Base-by-base conservation (phyloP, 2,113 vertebrate species). In the Brachyhypopomus gauderio region DNA sequence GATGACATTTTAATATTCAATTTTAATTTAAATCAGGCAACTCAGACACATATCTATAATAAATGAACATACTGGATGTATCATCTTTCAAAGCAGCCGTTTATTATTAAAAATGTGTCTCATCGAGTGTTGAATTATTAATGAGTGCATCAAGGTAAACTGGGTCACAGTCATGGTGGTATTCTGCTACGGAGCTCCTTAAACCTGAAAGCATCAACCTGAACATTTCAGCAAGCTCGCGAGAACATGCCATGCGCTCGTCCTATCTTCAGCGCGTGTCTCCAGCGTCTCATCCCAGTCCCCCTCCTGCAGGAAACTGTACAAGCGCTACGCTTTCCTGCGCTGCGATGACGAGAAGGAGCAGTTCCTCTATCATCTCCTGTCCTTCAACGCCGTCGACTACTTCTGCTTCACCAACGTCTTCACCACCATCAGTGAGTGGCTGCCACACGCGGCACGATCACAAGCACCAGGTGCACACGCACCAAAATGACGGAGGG, bases 401-500 rank as follows among this genome's bases (percentile, higher is more conserved):
- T 99, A 99, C 92, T 99, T 99, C 82, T 99, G 98, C 85, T 99
- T 99, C 87, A 99, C 98, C 88, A 99, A 98, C 73, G 98, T 98
- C 91, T 99, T 99, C 89, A 99, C 97, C 75, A 98, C 98, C 41
- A 95, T 99, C 92, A 91, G 98, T 99, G 92, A 97, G 98, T 94
- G 3, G 16, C 25, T 52, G 20, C 45, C 12, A 52, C 45, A 11
- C 12, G 0, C 9, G 12, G 45, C 45, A 14, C 20, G 3, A n/a
- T n/a, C n/a, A n/a, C n/a, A n/a, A 58, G 56, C 3, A 58, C 17
- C 9, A 70, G 3, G 22, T 70, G 3, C 7, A 22, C 19, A 41
- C 8, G 6, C 4, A n/a, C 64, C 17, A 16, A 16, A 3, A 23
- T 38, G 34, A n/a, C 64, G 2, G 36, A 70, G 34, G 2, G 30